Base-by-base conservation (phyloP, 2,888 invertebrate genomes). In the Crossocerus cetratus region DNA sequence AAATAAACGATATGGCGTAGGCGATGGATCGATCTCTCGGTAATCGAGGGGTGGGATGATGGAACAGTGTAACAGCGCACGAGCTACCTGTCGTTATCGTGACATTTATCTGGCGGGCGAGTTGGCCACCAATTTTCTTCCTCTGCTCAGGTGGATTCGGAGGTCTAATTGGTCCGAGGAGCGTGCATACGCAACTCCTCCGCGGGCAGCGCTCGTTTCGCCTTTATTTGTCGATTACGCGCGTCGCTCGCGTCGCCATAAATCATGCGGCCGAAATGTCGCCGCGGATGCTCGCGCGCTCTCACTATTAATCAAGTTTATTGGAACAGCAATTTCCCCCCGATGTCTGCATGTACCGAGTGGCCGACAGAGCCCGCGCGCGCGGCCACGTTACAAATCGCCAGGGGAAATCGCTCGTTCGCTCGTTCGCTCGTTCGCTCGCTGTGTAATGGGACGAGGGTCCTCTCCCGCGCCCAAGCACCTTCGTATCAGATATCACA, bases 21-120 rank as follows among this genome's bases (percentile, higher is more conserved):
- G 84, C 87, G 83, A 87, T 85, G 80, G 78, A 86, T 83, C 86
- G 85, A 86, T 86, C 82, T 32, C 32, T 84, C 72, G 75, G 76
- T 83, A 82, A 83, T 86, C 82, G 79, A 76, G 78, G 32, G 84
- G 83, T 82, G 77, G 62, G 73, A 84, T 85, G 86, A 86, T 85
- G 83, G 81, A 86, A 75, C 84, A 83, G 77, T 83, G 75, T 81
- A 83, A 82, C 81, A 73, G 32, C 74, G 65, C 74, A 64, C 72
- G 62, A 72, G 68, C 79, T 79, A 75, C 71, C 83, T 78, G 83
- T 81, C 84, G 84, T 77, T 84, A 83, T 83, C 83, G 77, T 76
- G 81, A 75, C 84, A 81, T 83, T 83, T 76, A 83, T 83, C 83
- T 79, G 78, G 79, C 69, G 75, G 75, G 81, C 67, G 72, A 74